Evolutionary conservation across 2,888 invertebrate species (phyloP), one percentile per base, ranked within the genome.

Genomic region (Drosophila setosimentum): DNA sequence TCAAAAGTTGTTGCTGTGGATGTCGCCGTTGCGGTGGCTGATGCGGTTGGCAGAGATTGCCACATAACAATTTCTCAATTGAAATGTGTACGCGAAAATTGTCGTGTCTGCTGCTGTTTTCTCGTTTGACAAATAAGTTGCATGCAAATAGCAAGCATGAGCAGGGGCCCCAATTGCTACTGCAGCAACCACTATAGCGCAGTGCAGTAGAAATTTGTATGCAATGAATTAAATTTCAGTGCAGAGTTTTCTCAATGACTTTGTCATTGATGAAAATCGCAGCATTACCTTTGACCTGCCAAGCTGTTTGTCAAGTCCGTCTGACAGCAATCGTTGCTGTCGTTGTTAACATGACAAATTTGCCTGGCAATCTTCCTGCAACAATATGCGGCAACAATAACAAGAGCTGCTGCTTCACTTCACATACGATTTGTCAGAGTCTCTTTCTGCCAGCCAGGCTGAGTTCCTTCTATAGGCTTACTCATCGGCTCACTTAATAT

Each of bases 31-130:
- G 35, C 35, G 24, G 35, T 53, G 59, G 61, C 63, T 53, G 61
- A 67, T 69, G 68, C 60, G 40, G 35, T n/a, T 55, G 58, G 37
- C 77, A 67, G 73, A 82, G 65, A 67, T 73, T 82, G 71, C 69
- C 78, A 84, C 82, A 87, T 35, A 78, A 73, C 85, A 85, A 87
- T 86, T 90, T 88, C 83, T 73, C 86, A 90, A 88, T 88, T 88
- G 78, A 85, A 90, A 85, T 80, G 83, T 80, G 73, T 89, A 80
- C 83, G 80, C 70, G 71, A 82, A 86, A 85, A 86, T 86, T 88
- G 86, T 81, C 76, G 87, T 69, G 89, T 69, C 73, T 74, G 65
- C 65, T 58, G 68, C 53, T 45, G 50, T 54, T 62, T 69, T 67
- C 76, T 61, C 68, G 64, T 78, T 85, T 88, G 84, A 84, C 80